These are phyloP conservation scores for Brachynemurus nebulosus DNA, from an alignment of 2,888 invertebrate genomes.

Conservation along the genomic window DNA sequence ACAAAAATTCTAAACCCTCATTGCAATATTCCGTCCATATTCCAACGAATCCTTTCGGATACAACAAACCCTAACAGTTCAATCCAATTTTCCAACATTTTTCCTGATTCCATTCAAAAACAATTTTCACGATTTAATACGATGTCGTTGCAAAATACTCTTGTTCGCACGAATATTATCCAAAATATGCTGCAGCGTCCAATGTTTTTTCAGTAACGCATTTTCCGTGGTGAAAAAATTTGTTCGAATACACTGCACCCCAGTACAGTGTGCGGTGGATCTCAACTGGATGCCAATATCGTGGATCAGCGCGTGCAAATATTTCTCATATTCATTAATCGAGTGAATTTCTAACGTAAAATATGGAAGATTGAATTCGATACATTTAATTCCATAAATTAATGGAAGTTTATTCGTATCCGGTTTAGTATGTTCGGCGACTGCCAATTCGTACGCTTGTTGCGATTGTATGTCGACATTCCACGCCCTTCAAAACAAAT, in stretches of 20 bases:
- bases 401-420: conserved; percentile 52
- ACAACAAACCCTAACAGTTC: too few relatives aligned
- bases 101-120: too few relatives aligned
- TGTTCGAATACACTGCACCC: conserved; percentile 66
- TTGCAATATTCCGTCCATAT: too few relatives aligned
- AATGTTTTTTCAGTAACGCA: conserved; percentile 70
- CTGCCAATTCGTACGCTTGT: conserved; percentile 78
- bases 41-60: too few relatives aligned
- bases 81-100: too few relatives aligned
- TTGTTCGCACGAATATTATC: too few relatives aligned
- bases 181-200: conserved; percentile 55
- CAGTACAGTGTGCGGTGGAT: conserved; percentile 65
- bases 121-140: too few relatives aligned
- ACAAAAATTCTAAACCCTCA: too few relatives aligned
- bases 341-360: conserved; percentile 85
- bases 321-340: conserved; percentile 70
- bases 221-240: conserved; percentile 66
- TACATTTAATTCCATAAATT: conserved; percentile 74
- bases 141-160: too few relatives aligned
- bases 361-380: conserved; percentile 65
- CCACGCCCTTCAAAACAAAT: conserved; percentile 43
- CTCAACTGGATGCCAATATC: conserved; percentile 70
- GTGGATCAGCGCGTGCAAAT: conserved; percentile 63
- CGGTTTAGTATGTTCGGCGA: conserved; percentile 69
- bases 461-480: conserved; percentile 78